Base-by-base conservation (phyloP, 2,113 vertebrate genomes). In the Pseudois nayaur region DNA sequence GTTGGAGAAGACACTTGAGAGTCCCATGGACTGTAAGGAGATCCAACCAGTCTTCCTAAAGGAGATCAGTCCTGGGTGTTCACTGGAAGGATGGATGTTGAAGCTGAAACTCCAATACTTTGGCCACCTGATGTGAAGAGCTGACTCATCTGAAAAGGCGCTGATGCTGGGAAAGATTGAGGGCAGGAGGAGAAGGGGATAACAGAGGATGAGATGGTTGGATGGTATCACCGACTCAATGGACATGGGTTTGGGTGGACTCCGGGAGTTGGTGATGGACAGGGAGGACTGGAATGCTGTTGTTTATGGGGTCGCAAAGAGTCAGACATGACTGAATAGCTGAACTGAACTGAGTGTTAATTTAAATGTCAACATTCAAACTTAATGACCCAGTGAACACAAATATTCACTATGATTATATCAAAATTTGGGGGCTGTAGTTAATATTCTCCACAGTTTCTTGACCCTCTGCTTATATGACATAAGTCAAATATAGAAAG, bases 301-400 rank as follows among this genome's bases (percentile, higher is more conserved):
- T 5, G n/a, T 71, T 71, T 9, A 21, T 36, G n/a, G 64, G n/a
- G 17, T 71, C 2, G 0, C 64, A 36, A 71, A 36, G n/a, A 71
- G 64, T 36, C 0, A 0, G 64, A 71, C 9, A 36, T 3, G 19
- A 71, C n/a, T 71, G 64, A 71, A 19, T 0, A 3, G 19, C 64
- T 71, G 10, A 36, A 71, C 2, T 71, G n/a, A 71, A 71, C n/a
- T 10, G 64, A 43, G 5, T 76, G 27, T 91, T 67, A 87, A 93
- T 79, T 88, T 97, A 93, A 92, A 50, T 82, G 55, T 29, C 36
- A 91, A 52, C 14, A 55, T 55, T 85, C 59, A 93, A 48, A 95
- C 31, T 93, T 96, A 87, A 76, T 67, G 43, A 79, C 3, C 9
- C 52, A 45, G 15, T 52, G 54, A 59, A 21, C 19, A 48, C 52